Percentiles rank a stretch among this genome's conserved stretches.
These are phyloP conservation scores for Halcyon malimbica DNA, from an alignment of 2,113 vertebrate genomes.

Conservation along the genomic window DNA sequence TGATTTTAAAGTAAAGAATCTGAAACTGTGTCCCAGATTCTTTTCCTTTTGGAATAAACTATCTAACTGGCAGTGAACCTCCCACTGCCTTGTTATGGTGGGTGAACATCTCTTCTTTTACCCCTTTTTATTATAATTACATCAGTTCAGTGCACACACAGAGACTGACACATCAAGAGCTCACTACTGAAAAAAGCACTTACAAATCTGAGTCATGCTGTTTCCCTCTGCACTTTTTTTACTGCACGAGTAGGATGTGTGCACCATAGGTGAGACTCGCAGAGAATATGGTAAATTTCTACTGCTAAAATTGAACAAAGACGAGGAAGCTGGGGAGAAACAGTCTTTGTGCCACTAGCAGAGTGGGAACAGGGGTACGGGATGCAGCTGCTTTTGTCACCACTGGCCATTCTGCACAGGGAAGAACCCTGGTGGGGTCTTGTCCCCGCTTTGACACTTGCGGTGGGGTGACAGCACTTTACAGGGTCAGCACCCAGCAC, in stretches of 20 bases:
- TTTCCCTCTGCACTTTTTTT: not conserved
- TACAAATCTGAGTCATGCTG: slow-evolving; percentile 1
- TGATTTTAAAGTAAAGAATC: slow-evolving; percentile 47
- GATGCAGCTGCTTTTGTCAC: not conserved
- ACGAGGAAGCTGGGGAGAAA: not conserved
- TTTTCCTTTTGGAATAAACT: slow-evolving; percentile 40
- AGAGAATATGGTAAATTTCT: not conserved
- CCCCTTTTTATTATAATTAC: not conserved
- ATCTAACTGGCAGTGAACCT: not conserved
- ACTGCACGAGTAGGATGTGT: not conserved
- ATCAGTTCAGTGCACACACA: not conserved
- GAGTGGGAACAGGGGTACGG: not conserved
- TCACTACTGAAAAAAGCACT: not conserved
- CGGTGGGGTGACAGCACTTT: not conserved
- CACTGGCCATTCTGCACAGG: not conserved
- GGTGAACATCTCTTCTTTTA: not conserved
- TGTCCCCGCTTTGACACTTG: too few species aligned
- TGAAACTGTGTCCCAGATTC: slow-evolving; percentile 31
- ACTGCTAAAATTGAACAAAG: not conserved
- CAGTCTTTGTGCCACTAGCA: not conserved
- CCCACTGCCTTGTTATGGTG: not conserved
- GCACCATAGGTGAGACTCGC: not conserved
- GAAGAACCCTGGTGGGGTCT: not conserved
- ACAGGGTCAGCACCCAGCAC: not conserved
- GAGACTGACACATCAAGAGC: slow-evolving; percentile 28